Conservation (phyloP, 2,888 invertebrate genomes). For the Platycheirus rosarum region DNA sequence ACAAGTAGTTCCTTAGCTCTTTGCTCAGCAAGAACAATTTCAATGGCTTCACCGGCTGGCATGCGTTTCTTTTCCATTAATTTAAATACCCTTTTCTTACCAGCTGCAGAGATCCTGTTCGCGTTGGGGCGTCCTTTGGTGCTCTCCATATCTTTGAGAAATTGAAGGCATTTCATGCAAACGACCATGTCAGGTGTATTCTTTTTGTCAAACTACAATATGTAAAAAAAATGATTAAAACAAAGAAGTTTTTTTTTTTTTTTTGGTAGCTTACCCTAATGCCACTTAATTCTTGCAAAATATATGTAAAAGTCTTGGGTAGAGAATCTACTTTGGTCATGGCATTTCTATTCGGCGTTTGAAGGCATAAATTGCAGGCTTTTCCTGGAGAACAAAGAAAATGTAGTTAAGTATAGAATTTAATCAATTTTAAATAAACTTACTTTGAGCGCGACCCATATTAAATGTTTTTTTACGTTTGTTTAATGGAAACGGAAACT, state of each 20-base stretch:
- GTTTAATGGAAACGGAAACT: not conserved
- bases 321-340: conserved; percentile 37
- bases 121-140: not conserved
- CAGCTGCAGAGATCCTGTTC: conserved; percentile 47
- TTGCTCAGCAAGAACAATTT: conserved; percentile 57
- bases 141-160: conserved; percentile 60
- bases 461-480: not conserved
- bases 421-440: not conserved
- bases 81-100: conserved; percentile 62
- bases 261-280: conserved; percentile 35
- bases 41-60: conserved; percentile 45
- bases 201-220: conserved; percentile 17
- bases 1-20: conserved; percentile 47
- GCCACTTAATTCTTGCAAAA: conserved; percentile 56
- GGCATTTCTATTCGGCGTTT: conserved; percentile 24
- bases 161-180: conserved; percentile 47
- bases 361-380: conserved; percentile 51
- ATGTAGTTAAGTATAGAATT: not conserved
- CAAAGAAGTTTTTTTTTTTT: not conserved
- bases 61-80: conserved; percentile 59
- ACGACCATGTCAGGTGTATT: conserved; percentile 45
- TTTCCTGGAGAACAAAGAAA: not conserved
- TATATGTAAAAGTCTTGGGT: conserved; percentile 51
- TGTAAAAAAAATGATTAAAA: not conserved
- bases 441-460: conserved; percentile 3